Percentiles rank a stretch among this genome's conserved stretches.
Conservation (phyloP, 2,797 vertebrate species). For the Oryzias sinensis region DNA sequence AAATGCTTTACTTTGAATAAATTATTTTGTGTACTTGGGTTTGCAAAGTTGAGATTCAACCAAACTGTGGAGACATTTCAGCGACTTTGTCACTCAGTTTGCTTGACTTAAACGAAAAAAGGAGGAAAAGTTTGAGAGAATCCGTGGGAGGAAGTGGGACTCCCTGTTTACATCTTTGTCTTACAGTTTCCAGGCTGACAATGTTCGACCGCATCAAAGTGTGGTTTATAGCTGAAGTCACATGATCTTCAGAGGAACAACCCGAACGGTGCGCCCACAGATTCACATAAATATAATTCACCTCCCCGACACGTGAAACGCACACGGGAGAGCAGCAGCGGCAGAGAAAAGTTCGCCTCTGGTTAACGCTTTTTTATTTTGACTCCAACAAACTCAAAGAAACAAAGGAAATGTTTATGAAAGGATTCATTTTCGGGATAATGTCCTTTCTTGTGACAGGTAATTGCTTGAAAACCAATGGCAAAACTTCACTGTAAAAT, state of each 20-base stretch:
- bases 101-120: constrained; percentile 13
- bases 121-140: constrained; percentile 56
- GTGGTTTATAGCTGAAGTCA: constrained; percentile 56
- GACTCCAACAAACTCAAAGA: constrained; percentile 1
- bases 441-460: constrained; percentile 52
- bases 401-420: constrained; percentile 23
- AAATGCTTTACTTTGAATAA: background rate
- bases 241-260: constrained; percentile 67
- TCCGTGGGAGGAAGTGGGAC: constrained; percentile 73
- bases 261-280: constrained; percentile 20
- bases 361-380: background rate
- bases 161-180: constrained; percentile 65
- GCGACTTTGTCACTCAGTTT: background rate
- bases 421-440: constrained; percentile 46
- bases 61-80: background rate
- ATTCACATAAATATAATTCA: constrained; percentile 45
- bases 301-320: constrained; percentile 9
- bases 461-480: constrained; percentile 27
- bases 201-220: constrained; percentile 57
- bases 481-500: background rate
- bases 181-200: constrained; percentile 72
- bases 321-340: constrained; percentile 5
- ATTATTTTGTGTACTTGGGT: background rate
- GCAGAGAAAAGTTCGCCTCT: background rate
- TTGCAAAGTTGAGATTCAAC: constrained; percentile 2